Evolutionary conservation across 2,888 invertebrate genomes (phyloP), one percentile per base, ranked within the genome.

Genomic region (Molorchus minor): DNA sequence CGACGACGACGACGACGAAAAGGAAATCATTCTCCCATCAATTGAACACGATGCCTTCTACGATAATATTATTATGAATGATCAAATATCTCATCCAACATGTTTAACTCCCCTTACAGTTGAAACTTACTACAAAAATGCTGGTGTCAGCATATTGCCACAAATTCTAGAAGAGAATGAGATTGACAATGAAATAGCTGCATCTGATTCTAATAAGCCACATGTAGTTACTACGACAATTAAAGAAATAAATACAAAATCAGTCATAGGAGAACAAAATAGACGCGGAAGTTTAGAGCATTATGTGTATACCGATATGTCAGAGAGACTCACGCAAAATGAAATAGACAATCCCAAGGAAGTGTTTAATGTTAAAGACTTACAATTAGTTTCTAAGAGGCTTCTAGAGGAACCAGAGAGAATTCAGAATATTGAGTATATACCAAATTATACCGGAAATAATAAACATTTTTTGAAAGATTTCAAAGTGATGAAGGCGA

Each of bases 121-220:
- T 5, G 63, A 69, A 40, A 43, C 55, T 7, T 71, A 71, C 29
- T 71, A 62, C 57, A 62, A 69, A 25, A 68, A 69, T 15, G 61
- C 62, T 33, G 74, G 73, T 5, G 72, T 74, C 4, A 69, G 64
- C 21, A 71, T 73, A 33, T 61, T 74, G 41, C 73, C 74, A 38
- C 64, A 66, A 43, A 74, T 74, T 33, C 71, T 71, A 1, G 74
- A 70, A 57, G 70, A 68, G 53, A 43, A 68, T 56, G 73, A 72
- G 61, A 56, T 54, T n/a, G 58, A 62, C 13, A 65, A 67, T 46
- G 65, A 65, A 12, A 69, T 65, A 33, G 70, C 71, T 45, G 56
- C 58, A 8, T 71, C 71, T 41, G 58, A 63, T 36, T 47, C 67
- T 8, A 71, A 71, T 46, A 61, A 70, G 41, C 52, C 71, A 40